Percentiles rank a stretch among this genome's conserved stretches.
phyloP scores from a whole-genome alignment of 2,888 invertebrate species.

The Omphaloscelis lunosa region DNA sequence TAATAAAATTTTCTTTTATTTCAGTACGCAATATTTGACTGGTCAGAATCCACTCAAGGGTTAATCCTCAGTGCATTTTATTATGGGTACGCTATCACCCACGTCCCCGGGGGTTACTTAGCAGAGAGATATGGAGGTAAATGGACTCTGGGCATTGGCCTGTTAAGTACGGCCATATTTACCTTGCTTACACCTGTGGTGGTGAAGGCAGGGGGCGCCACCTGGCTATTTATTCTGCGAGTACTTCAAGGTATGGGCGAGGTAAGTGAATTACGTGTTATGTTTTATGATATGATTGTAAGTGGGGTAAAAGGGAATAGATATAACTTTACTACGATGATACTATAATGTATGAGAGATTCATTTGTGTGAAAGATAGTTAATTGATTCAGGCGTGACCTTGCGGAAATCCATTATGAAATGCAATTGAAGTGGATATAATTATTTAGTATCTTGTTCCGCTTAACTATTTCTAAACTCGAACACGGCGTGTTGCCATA shows the following conservation, averaged over 20 bases:
- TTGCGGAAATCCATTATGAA: too few relatives aligned
- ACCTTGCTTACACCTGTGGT: slow-evolving; percentile 95
- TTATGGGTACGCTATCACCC: slow-evolving; percentile 96
- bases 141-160: slow-evolving; percentile 95
- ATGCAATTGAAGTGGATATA: too few relatives aligned
- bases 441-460: too few relatives aligned
- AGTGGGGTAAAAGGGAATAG: background rate
- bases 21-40: slow-evolving; percentile 91
- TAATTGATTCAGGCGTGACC: too few relatives aligned
- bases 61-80: slow-evolving; percentile 95
- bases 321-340: background rate
- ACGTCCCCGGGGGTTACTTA: slow-evolving; percentile 95
- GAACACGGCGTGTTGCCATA: too few relatives aligned
- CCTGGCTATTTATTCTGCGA: slow-evolving; percentile 90
- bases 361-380: background rate
- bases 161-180: slow-evolving; percentile 95
- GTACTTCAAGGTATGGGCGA: slow-evolving; percentile 95
- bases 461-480: too few relatives aligned
- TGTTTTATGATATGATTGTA: slow-evolving; percentile 22
- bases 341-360: background rate
- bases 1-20: slow-evolving; percentile 65
- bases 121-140: slow-evolving; percentile 96
- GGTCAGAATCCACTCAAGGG: slow-evolving; percentile 94
- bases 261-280: slow-evolving; percentile 80
- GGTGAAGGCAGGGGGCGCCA: slow-evolving; percentile 91